Evolutionary conservation across 2,113 vertebrate genomes (phyloP).

Genomic region (Misgurnus anguillicaudatus): DNA sequence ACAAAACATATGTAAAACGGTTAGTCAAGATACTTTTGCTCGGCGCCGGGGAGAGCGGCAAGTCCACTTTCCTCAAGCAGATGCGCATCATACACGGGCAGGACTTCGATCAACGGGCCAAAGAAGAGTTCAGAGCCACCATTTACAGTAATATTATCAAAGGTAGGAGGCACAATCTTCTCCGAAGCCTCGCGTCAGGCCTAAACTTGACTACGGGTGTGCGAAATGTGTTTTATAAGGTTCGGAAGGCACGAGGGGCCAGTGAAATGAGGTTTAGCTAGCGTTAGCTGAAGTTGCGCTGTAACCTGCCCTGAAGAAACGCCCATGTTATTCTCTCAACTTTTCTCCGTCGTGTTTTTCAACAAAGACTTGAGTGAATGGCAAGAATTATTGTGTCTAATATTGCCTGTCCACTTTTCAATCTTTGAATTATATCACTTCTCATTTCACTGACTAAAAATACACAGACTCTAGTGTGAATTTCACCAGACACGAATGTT

Average conservation of each 20-base stretch:
- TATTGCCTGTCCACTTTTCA: background rate
- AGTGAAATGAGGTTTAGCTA: constrained; percentile 36
- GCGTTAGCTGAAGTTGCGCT: constrained; percentile 45
- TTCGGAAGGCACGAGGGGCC: background rate
- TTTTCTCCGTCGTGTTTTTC: constrained; percentile 47
- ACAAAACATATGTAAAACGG: constrained; percentile 90
- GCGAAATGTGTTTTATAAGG: background rate
- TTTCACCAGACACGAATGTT: constrained; percentile 1
- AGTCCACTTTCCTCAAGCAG: constrained; percentile 97
- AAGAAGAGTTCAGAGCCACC: constrained; percentile 89
- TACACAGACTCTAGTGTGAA: background rate
- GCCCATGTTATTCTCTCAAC: constrained; percentile 68
- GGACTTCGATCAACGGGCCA: constrained; percentile 91
- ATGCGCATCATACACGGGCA: constrained; percentile 96
- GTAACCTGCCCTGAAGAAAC: constrained; percentile 65
- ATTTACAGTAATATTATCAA: constrained; percentile 96
- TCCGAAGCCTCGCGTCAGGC: background rate
- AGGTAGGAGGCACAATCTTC: constrained; percentile 66
- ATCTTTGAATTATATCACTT: background rate
- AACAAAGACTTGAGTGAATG: constrained; percentile 1
- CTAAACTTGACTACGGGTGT: background rate
- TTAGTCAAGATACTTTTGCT: constrained; percentile 92
- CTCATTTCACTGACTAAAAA: background rate
- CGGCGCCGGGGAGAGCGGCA: constrained; percentile 95
- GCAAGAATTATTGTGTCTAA: background rate